Evolutionary conservation across 1,140 invertebrate species (phyloP), one percentile per base, ranked within the genome.

Genomic region (Gerris buenoi): DNA sequence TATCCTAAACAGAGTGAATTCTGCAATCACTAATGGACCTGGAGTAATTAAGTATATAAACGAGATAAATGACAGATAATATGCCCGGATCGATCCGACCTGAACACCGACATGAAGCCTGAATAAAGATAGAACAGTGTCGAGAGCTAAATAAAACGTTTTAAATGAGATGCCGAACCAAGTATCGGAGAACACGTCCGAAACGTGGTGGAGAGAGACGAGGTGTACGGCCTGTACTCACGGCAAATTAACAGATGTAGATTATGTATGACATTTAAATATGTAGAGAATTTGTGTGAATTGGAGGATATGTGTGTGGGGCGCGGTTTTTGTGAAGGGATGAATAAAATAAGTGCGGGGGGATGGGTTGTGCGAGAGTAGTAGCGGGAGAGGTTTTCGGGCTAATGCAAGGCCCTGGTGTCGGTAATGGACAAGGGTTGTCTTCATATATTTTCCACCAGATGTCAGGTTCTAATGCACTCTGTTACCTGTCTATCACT

Each of bases 361-460:
- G 33, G 18, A 18, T 46, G 33, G 5, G 33, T 46, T 5, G 33
- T 46, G 33, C 33, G 33, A 10, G 5, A 46, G 33, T 46, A 46
- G 33, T 46, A 46, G 33, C 18, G 33, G 18, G 33, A 10, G 33
- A 46, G 58, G 22, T 10, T 5, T 13, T 5, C 3, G 58, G 58
- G 58, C 58, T 60, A 60, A 60, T 60, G 58, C 58, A 60, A 25
- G 23, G 58, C 15, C 22, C 58, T 46, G 33, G 58, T 60, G 58
- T 60, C 15, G 58, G 66, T 67, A 67, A 67, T 67, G 66, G 66
- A 67, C 66, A 63, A 67, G 66, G 61, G 66, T 63, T 67, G 66
- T 67, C 66, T 67, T 67, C 66, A 67, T 67, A 67, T 67, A 67
- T 67, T 67, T 67, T 67, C 66, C 66, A 67, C 59, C 66, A 63